phyloP scores from a whole-genome alignment of 2,888 invertebrate genomes.

The Polylopha cassiicola region DNA sequence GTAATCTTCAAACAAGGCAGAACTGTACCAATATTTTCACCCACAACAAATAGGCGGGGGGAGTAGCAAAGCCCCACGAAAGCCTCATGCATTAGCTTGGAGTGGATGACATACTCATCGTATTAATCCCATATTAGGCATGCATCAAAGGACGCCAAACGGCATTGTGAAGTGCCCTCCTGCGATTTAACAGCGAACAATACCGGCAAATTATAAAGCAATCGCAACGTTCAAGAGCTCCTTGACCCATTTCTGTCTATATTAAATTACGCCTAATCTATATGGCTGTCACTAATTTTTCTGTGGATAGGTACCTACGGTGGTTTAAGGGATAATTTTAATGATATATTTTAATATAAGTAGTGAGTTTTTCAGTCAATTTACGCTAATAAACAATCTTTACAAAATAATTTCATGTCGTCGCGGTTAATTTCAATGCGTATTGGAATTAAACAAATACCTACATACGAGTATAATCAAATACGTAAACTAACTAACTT shows the following conservation, averaged over 20 bases:
- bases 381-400: too few species aligned
- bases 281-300: too few species aligned
- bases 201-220: constrained; percentile 62
- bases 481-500: too few species aligned
- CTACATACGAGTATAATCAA: too few species aligned
- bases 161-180: constrained; percentile 52
- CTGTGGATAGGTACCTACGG: too few species aligned
- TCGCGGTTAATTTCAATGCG: too few species aligned
- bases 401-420: too few species aligned
- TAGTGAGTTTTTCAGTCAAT: too few species aligned
- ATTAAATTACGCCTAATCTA: too few species aligned
- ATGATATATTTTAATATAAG: too few species aligned
- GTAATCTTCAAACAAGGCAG: constrained; percentile 18
- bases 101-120: constrained; percentile 69
- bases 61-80: constrained; percentile 53
- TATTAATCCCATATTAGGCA: constrained; percentile 70
- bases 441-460: too few species aligned
- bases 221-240: constrained; percentile 56
- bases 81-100: constrained; percentile 58
- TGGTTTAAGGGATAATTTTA: too few species aligned
- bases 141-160: constrained; percentile 67
- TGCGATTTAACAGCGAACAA: constrained; percentile 61
- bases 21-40: constrained; percentile 16
- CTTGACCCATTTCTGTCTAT: constrained; percentile 65
- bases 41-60: constrained; percentile 43